Evolutionary conservation across 1,140 invertebrate species (phyloP), one percentile per base, ranked within the genome.

Genomic region (Cydia amplana): DNA sequence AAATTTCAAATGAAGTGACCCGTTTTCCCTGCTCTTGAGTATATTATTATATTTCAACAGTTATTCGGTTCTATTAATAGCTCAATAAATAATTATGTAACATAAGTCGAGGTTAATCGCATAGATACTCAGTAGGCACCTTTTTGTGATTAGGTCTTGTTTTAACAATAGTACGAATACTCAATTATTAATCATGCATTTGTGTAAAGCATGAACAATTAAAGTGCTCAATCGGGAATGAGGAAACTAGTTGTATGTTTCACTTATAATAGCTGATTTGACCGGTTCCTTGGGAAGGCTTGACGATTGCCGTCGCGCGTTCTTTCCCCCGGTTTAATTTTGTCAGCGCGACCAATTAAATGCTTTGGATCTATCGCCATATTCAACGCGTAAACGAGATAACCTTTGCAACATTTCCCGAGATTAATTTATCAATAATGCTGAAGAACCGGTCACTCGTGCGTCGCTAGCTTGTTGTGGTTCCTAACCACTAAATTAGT

Each of bases 41-140:
- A 16, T 46, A 12, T 43, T 83, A 80, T 85, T n/a, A 75, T 32
- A 32, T 63, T 74, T 76, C 84, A 82, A 85, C 79, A 76, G 77
- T 79, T 36, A 32, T 67, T 67, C 64, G 28, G 80, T 80, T 75
- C 84, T 90, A 89, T 87, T 86, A 84, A 85, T 89, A 89, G 80
- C 84, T 87, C 78, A 63, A 85, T 83, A 87, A 88, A 90, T 89
- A 90, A 18, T 55, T 18, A 55, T 88, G 82, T 89, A 86, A 83
- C 85, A 80, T 83, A 87, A 87, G 83, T 83, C 85, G 89, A 91
- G 89, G 87, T 84, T 76, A 81, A 80, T 82, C 78, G 83, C 51
- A 76, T 74, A 76, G 16, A 43, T 70, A 72, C 25, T 75, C 20
- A 51, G 16, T 51, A 51, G 55, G 20, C 16, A 60, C 55, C 10